Conservation (phyloP, 2,113 vertebrate genomes). For the Salvator merianae region DNA sequence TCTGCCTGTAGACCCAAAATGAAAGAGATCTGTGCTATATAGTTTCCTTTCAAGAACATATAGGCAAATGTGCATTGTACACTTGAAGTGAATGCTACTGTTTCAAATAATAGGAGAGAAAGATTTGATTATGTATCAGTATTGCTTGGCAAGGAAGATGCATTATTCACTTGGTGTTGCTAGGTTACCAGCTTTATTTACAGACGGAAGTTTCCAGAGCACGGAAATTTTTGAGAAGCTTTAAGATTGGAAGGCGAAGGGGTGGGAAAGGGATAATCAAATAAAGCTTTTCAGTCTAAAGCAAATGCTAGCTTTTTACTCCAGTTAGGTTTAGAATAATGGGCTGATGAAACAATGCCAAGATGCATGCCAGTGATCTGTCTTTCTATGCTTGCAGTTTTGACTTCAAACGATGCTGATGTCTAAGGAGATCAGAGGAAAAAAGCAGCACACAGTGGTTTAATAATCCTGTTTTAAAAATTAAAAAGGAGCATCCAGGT, state of each 20-base stretch:
- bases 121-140: constrained; percentile 60
- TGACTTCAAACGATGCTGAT: not conserved
- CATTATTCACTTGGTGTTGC: constrained; percentile 67
- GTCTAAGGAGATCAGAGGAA: not conserved
- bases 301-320: constrained; percentile 28
- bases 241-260: constrained; percentile 44
- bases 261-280: constrained; percentile 25
- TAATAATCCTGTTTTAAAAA: not conserved
- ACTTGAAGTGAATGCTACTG: constrained; percentile 7
- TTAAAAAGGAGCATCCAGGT: not conserved
- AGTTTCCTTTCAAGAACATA: not conserved
- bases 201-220: constrained; percentile 64
- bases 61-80: constrained; percentile 22
- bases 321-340: not conserved
- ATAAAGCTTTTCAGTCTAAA: constrained; percentile 36
- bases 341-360: not conserved
- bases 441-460: not conserved
- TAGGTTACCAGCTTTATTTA: constrained; percentile 73
- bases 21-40: not conserved
- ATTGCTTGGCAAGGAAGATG: constrained; percentile 55
- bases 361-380: not conserved
- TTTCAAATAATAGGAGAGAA: constrained; percentile 44
- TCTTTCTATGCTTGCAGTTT: not conserved
- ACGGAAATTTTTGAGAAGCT: constrained; percentile 48
- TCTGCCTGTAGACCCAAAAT: not conserved